Evolutionary conservation across 2,888 invertebrate genomes (phyloP).

Genomic region (Phyllotreta cruciferae): DNA sequence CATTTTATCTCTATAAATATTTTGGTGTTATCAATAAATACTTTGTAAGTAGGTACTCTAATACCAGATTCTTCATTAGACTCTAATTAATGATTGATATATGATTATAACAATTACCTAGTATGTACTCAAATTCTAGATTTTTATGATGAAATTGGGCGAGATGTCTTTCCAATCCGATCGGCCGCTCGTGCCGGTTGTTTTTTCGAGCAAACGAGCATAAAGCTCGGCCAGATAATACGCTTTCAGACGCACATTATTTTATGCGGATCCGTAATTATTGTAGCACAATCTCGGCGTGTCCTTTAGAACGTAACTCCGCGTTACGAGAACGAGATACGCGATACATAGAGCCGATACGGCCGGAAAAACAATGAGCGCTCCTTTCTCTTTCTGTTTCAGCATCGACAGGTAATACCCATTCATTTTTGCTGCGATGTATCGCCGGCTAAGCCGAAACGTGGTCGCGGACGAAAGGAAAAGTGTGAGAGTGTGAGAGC

Average conservation of each 20-base stretch:
- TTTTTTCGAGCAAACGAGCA: constrained; percentile 6
- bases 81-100: too few species aligned
- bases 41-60: too few species aligned
- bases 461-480: constrained; percentile 3
- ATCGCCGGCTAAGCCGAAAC: constrained; percentile 4
- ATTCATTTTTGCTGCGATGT: constrained; percentile 16
- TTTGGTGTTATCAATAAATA: too few species aligned
- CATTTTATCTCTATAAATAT: too few species aligned
- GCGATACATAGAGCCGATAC: constrained; percentile 23
- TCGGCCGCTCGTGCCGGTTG: neutral
- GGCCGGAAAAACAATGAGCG: constrained; percentile 29
- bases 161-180: too few species aligned
- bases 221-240: constrained; percentile 6
- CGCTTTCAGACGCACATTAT: constrained; percentile 9
- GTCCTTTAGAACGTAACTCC: constrained; percentile 30
- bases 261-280: constrained; percentile 8
- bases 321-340: constrained; percentile 26
- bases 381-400: constrained; percentile 30
- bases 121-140: too few species aligned
- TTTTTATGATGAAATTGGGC: too few species aligned
- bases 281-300: constrained; percentile 16
- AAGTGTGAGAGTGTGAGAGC: constrained; percentile 19
- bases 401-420: constrained; percentile 19
- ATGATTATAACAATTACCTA: too few species aligned
- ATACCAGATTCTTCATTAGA: too few species aligned